Percentiles rank a stretch among this genome's conserved stretches.
Conservation (phyloP, 2,888 invertebrate genomes). For the Colletes collaris region DNA sequence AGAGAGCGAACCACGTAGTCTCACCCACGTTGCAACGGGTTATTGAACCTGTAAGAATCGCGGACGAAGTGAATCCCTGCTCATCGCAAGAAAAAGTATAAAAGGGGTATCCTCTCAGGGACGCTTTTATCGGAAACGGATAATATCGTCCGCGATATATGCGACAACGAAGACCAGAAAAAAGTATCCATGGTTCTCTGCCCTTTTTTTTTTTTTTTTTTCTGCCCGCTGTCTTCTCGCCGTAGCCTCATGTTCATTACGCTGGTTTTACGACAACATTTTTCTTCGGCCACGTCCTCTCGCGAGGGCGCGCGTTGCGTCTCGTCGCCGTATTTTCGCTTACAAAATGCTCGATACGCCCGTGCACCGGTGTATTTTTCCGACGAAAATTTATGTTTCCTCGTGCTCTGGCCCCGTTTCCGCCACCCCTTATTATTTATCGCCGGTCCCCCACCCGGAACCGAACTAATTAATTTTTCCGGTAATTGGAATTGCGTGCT, state of each 20-base stretch:
- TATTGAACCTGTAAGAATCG: constrained; percentile 20
- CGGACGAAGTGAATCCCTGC: constrained; percentile 21
- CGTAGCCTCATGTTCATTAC: constrained; percentile 60
- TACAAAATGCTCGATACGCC: constrained; percentile 42
- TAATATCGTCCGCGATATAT: constrained; percentile 60
- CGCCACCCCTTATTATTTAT: constrained; percentile 13
- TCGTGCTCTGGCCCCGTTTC: neutral
- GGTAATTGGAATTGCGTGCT: neutral
- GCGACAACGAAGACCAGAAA: constrained; percentile 28
- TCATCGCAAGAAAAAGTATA: constrained; percentile 28
- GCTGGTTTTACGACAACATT: constrained; percentile 60
- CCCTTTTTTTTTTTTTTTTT: constrained; percentile 11
- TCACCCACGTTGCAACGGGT: constrained; percentile 21
- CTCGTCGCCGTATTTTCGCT: constrained; percentile 49
- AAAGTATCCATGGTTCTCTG: constrained; percentile 13
- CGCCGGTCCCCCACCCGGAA: neutral
- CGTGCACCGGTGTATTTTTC: constrained; percentile 24
- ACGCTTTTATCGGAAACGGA: constrained; percentile 71
- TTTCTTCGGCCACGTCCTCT: constrained; percentile 42
- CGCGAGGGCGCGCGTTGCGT: constrained; percentile 15
- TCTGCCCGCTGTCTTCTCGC: constrained; percentile 26
- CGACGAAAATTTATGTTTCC: constrained; percentile 39
- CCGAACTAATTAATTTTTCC: constrained; percentile 25
- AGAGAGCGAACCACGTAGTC: constrained; percentile 1
- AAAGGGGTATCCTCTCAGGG: constrained; percentile 42